A percentile compares a stretch with the other conserved stretches of the same genome.
These are phyloP conservation scores for Tamias sibiricus DNA, from an alignment of 2,113 vertebrate genomes.

Conservation along the genomic window DNA sequence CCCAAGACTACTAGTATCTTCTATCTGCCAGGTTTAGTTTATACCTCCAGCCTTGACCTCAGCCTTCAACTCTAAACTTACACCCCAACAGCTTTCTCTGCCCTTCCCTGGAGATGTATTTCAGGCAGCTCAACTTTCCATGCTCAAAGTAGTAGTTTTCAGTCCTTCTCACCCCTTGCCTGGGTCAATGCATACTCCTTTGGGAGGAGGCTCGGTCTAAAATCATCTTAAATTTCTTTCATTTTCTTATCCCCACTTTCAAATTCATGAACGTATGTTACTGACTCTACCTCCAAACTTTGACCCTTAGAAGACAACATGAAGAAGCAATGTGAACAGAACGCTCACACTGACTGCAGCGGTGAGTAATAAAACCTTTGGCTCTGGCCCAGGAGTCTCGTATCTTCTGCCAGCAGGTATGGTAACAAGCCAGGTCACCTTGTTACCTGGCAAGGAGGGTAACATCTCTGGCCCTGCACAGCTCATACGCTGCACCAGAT, in stretches of 20 bases:
- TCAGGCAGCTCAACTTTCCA: background rate
- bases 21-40: background rate
- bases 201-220: background rate
- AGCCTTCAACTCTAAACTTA: background rate
- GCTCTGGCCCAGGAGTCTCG: background rate
- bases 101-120: background rate
- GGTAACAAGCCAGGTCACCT: background rate
- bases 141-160: background rate
- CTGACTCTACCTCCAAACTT: background rate
- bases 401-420: background rate
- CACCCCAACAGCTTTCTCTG: background rate
- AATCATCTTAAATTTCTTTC: background rate
- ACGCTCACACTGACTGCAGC: background rate
- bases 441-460: background rate
- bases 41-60: background rate
- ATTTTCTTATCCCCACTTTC: background rate
- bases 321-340: fast-evolving
- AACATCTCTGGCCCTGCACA: background rate
- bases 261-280: background rate
- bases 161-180: background rate
- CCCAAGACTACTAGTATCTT: background rate
- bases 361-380: background rate
- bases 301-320: fast-evolving
- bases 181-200: background rate
- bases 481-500: background rate